Conservation (phyloP, 2,113 vertebrate species). For the Sarotherodon lohbergeri region DNA sequence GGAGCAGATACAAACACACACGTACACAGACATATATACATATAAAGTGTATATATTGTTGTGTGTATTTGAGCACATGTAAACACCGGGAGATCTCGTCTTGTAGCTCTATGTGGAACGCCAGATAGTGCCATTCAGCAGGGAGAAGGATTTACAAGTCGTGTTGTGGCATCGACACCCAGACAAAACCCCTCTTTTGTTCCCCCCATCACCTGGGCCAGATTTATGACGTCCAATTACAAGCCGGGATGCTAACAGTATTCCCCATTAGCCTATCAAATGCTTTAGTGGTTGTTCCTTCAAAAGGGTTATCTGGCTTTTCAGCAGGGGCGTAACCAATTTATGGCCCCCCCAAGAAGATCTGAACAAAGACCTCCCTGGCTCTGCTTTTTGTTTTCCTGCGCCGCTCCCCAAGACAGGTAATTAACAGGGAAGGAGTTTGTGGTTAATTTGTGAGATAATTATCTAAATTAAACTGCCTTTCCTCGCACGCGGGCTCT, state of each 20-base stretch:
- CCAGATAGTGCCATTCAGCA: slow-evolving; percentile 83
- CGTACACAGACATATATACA: not conserved
- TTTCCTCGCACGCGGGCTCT: slow-evolving; percentile 26
- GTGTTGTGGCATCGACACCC: slow-evolving; percentile 69
- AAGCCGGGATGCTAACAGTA: slow-evolving; percentile 73
- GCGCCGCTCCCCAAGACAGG: slow-evolving; percentile 54
- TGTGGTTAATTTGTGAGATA: slow-evolving; percentile 71
- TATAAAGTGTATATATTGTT: not conserved
- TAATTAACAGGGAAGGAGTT: slow-evolving; percentile 67
- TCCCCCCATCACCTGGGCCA: slow-evolving; percentile 73
- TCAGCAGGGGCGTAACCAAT: slow-evolving; percentile 59
- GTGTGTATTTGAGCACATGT: not conserved
- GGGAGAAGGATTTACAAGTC: slow-evolving; percentile 83
- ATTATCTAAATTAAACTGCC: slow-evolving; percentile 74
- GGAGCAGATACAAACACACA: slow-evolving; percentile 49
- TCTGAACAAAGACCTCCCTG: slow-evolving; percentile 59
- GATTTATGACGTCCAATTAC: slow-evolving; percentile 88
- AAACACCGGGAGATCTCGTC: slow-evolving; percentile 62
- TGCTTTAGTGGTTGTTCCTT: slow-evolving; percentile 76
- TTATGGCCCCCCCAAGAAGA: slow-evolving; percentile 52
- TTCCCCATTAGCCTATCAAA: slow-evolving; percentile 84
- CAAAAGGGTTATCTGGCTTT: slow-evolving; percentile 73
- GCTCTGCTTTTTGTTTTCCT: slow-evolving; percentile 55
- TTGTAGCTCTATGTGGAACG: slow-evolving; percentile 60
- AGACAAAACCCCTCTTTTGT: slow-evolving; percentile 84